These are phyloP conservation scores for Gymnogyps californianus DNA, from an alignment of 2,113 vertebrate species.

Conservation along the genomic window DNA sequence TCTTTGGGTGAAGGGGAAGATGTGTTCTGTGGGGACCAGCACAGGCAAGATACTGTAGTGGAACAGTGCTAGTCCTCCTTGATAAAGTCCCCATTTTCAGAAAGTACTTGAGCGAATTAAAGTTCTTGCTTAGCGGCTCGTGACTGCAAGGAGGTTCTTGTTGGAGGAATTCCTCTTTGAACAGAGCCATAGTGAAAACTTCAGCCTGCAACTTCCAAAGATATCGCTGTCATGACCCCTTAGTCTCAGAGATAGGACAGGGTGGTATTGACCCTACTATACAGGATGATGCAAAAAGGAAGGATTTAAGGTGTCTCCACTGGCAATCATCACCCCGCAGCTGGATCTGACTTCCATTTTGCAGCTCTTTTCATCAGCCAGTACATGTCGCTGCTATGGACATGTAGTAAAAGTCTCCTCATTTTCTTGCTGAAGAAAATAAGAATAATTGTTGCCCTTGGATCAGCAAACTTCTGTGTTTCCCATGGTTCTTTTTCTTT, in stretches of 20 bases:
- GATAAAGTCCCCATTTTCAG: neutral
- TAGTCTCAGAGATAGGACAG: neutral
- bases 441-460: conserved; percentile 2
- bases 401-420: neutral
- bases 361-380: neutral
- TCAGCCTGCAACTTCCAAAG: neutral
- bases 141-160: neutral
- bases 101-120: neutral
- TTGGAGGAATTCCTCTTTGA: neutral
- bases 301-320: neutral
- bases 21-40: neutral
- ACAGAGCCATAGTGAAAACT: neutral
- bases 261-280: neutral
- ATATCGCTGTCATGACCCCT: neutral
- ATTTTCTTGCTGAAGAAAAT: neutral
- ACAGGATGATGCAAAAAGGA: neutral
- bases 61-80: neutral
- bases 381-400: neutral
- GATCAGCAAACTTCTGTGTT: neutral
- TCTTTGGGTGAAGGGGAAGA: neutral
- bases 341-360: neutral
- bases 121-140: neutral
- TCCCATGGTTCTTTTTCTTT: conserved; percentile 29
- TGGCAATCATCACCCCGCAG: neutral
- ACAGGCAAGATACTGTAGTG: neutral